Base-by-base conservation (phyloP, 2,113 vertebrate species). In the Charadrius vociferus region DNA sequence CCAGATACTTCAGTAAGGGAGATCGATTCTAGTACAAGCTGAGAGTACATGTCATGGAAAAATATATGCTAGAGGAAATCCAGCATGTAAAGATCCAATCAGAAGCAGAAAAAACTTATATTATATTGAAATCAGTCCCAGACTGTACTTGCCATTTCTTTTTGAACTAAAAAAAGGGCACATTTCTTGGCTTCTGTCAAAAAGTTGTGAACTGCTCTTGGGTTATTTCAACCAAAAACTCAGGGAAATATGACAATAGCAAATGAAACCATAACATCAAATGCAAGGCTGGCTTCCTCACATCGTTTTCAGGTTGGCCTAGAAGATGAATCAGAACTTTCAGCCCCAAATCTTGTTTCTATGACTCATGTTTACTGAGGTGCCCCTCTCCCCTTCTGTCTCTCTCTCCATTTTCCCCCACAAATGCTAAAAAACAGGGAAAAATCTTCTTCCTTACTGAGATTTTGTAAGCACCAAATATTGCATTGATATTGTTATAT, bases 151-250 rank as follows among this genome's bases (percentile, higher is more conserved):
- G 10, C 9, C 32, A 27, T 29, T 79, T 55, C 29, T 74, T 88
- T 75, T n/a, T 29, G 43, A 62, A 8, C 5, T 30, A 32, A 32
- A 78, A 78, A 59, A 83, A 36, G 14, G 7, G 6, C 30, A 49
- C 21, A n/a, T 62, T 39, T 20, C 18, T 82, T 62, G 24, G 27
- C 12, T 88, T 70, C 41, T 66, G 4, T 41, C 26, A 67, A 39
- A 39, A 62, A 6, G 4, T 6, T 65, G 4, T 26, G 66, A 90
- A 45, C 0, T 0, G 8, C 2, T 65, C 6, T 24, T 36, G 4
- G 27, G 4, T 61, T 95, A 49, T 30, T 89, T 77, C 34, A 72
- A 52, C 12, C 1, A 43, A 50, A 77, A 77, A 58, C 22, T 26
- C 49, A 39, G 53, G n/a, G 22, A 49, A 63, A 52, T 4, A 1